Evolutionary conservation across 2,113 vertebrate genomes (phyloP), one percentile per base, ranked within the genome.

Genomic region (Ceratotherium simum): DNA sequence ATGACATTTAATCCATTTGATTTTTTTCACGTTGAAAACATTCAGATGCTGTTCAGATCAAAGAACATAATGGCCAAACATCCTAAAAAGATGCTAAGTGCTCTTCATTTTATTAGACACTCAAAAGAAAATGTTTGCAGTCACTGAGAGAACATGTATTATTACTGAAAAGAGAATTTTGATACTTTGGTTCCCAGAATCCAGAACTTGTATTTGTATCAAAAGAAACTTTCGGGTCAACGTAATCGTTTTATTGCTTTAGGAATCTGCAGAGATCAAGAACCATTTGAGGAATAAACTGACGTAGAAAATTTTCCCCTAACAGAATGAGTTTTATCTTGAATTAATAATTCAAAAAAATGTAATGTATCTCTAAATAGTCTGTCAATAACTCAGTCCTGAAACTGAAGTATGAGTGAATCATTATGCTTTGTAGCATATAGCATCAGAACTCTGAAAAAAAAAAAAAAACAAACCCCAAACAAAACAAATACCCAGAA

Each of bases 301-400:
- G 2, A 67, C 6, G 4, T 31, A 82, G 84, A 95, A 95, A 69
- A 72, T 76, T 86, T 85, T 54, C 25, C 20, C 33, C 25, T 76
- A 94, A 67, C 27, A 78, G 86, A 92, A 92, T 64, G 42, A 62
- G 21, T 92, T 94, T 91, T 91, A 97, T 94, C 46, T 90, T 92
- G 75, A 96, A 91, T 96, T 87, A 97, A 91, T 90, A 93, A 86
- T 95, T 95, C 78, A 95, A 88, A 96, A 95, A 95, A 60, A 95
- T 73, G 48, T 42, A 95, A 76, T 33, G 13, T 1, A 82, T 93
- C 58, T 87, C 89, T 90, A 96, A 98, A 93, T 56, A 96, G 58
- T 56, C 73, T 96, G 70, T 93, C 62, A 96, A 91, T 94, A 96
- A 75, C 54, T 95, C 82, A 92, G 31, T 69, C 42, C 33, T 94